phyloP scores from a whole-genome alignment of 2,888 invertebrate species.

The Dorcus hopei region DNA sequence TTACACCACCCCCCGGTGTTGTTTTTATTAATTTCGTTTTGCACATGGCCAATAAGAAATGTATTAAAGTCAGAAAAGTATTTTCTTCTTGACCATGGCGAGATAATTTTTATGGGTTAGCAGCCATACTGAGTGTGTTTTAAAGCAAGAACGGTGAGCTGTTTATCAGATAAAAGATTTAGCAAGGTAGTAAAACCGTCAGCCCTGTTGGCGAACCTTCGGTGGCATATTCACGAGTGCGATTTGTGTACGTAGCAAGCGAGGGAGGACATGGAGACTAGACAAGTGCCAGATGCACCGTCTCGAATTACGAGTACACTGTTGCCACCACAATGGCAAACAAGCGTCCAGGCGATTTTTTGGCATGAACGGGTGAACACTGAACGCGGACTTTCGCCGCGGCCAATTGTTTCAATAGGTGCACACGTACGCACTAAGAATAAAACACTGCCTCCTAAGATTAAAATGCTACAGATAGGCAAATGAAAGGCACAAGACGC shows the following conservation, averaged over 20 bases:
- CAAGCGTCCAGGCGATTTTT: conserved; percentile 15
- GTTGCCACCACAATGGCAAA: conserved; percentile 16
- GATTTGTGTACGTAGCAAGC: conserved; percentile 30
- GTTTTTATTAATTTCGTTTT: too few relatives aligned
- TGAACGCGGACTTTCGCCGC: conserved; percentile 2
- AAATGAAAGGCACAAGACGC: conserved; percentile 33
- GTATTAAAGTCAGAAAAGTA: too few relatives aligned
- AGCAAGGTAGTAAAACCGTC: conserved; percentile 30
- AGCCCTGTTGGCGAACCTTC: conserved; percentile 30
- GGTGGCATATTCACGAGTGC: conserved; percentile 34
- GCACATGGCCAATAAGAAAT: too few relatives aligned
- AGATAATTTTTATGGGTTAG: conserved; percentile 2
- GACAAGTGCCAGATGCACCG: conserved; percentile 23
- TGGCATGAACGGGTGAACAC: not conserved
- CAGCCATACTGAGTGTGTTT: conserved; percentile 5
- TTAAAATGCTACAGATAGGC: conserved; percentile 29
- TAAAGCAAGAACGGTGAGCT: conserved; percentile 8
- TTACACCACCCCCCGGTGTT: too few relatives aligned
- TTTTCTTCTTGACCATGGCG: not conserved
- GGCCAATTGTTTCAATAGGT: conserved; percentile 4
- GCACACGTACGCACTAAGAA: conserved; percentile 19
- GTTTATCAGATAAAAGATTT: conserved; percentile 27
- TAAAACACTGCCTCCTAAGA: conserved; percentile 20
- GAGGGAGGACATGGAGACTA: conserved; percentile 23
- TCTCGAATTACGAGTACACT: conserved; percentile 13